phyloP scores from a whole-genome alignment of 2,113 vertebrate species.

The Urocolius indicus region DNA sequence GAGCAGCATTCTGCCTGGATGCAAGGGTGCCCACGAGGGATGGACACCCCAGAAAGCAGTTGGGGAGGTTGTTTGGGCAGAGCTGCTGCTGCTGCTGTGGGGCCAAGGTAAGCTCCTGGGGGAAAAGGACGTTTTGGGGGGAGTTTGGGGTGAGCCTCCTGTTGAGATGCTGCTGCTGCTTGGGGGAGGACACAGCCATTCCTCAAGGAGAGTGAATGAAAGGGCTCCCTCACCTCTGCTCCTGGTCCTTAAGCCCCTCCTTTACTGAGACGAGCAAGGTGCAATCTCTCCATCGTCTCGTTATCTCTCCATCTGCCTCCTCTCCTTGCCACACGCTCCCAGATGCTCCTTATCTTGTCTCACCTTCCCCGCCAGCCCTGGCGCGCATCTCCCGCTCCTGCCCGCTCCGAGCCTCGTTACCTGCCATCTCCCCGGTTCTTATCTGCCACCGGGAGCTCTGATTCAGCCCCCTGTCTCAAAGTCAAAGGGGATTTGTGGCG shows the following conservation, averaged over 20 bases:
- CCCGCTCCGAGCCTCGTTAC: background rate
- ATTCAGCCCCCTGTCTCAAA: background rate
- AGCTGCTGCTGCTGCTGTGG: fast-evolving
- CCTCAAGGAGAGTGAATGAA: background rate
- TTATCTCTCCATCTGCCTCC: constrained; percentile 36
- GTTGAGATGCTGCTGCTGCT: background rate
- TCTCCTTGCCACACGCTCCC: background rate
- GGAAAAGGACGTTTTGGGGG: fast-evolving
- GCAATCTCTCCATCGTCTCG: background rate
- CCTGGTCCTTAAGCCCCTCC: background rate
- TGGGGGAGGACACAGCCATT: background rate
- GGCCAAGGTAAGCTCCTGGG: no score
- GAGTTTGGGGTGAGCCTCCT: background rate
- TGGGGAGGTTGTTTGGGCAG: background rate
- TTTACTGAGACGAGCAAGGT: background rate
- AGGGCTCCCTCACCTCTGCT: background rate
- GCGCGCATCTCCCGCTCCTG: background rate
- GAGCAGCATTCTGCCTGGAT: background rate
- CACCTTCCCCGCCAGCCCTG: background rate
- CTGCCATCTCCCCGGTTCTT: background rate
- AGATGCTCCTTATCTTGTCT: constrained; percentile 39
- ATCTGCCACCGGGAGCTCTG: background rate
- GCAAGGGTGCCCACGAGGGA: background rate
- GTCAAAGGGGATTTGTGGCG: background rate
- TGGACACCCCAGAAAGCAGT: fast-evolving